Percentiles rank a stretch among this genome's conserved stretches.
Conservation (phyloP, 2,113 vertebrate species). For the Polyodon spathula region DNA sequence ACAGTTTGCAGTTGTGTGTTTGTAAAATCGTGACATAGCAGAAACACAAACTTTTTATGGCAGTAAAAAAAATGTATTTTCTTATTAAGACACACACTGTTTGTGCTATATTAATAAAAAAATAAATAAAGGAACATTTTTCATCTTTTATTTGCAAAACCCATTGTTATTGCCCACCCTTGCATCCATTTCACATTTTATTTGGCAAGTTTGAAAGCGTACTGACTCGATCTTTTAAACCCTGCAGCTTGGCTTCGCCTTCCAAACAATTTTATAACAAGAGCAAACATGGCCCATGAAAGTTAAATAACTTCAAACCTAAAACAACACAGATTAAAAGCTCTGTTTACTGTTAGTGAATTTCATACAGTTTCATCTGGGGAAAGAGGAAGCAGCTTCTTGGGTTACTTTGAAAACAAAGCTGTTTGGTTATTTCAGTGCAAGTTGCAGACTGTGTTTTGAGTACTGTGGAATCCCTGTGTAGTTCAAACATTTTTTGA, state of each 20-base stretch:
- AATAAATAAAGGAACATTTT: no score
- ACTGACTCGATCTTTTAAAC: no score
- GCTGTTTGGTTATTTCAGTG: constrained; percentile 23
- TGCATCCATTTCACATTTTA: no score
- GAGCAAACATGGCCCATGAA: constrained; percentile 20
- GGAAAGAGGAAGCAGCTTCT: constrained; percentile 31
- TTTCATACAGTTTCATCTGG: constrained; percentile 18
- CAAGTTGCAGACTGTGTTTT: constrained; percentile 5
- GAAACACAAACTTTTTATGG: no score
- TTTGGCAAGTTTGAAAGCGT: no score
- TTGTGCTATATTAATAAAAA: no score
- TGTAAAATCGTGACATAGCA: no score
- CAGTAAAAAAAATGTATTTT: no score
- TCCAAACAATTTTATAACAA: constrained; percentile 20
- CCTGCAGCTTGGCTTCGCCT: not conserved
- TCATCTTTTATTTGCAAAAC: no score
- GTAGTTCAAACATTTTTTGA: constrained; percentile 8
- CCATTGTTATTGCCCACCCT: no score
- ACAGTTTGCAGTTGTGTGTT: no score
- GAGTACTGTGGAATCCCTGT: constrained; percentile 9
- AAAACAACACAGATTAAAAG: constrained; percentile 27
- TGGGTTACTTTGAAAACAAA: constrained; percentile 33
- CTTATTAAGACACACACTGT: no score
- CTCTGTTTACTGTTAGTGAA: constrained; percentile 23
- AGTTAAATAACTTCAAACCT: constrained; percentile 19